Evolutionary conservation across 2,888 invertebrate species (phyloP), one percentile per base, ranked within the genome.

Genomic region (Clostera curtula): DNA sequence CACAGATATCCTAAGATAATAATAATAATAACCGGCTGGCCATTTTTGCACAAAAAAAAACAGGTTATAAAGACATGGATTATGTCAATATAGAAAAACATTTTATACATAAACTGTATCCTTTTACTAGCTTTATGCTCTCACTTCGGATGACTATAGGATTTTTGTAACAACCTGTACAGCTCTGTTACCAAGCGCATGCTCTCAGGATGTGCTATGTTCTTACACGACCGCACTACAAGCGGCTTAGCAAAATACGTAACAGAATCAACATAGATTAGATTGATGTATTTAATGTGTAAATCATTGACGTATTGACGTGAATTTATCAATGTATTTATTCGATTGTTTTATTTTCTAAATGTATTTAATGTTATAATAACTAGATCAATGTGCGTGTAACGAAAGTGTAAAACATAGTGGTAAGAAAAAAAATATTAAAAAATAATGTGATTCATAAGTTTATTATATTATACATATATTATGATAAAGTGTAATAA

Each of bases 371-470:
- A 23, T 14, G 10, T 12, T 12, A 8, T 12, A 21, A 5, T 12
- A 23, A 36, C 34, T 53, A 55, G 47, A 43, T 58, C 31, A 43
- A 46, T 55, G 52, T 61, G 46, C 31, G 43, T 57, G 60, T 64
- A 49, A 49, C 34, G 37, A 43, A 44, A 28, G 43, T 43, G 36
- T 45, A 42, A 46, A 43, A 33, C 36, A 45, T 49, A 51, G 43
- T 36, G 36, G 38, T 56, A 52, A 56, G 52, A 41, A 32, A 59
- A 59, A 56, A 53, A 43, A 31, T 49, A 43, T 48, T 55, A 58
- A 55, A 64, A 60, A 45, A 48, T 52, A 73, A 73, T 73, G 73
- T 73, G 73, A 72, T 73, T 73, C 72, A 68, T 65, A 65, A 57
- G 54, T 56, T 64, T 66, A 66, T 63, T 63, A 58, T 45, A 56